A percentile compares a stretch with the other conserved stretches of the same genome.
phyloP scores from a whole-genome alignment of 2,888 invertebrate species.

The Rhagonycha fulva region DNA sequence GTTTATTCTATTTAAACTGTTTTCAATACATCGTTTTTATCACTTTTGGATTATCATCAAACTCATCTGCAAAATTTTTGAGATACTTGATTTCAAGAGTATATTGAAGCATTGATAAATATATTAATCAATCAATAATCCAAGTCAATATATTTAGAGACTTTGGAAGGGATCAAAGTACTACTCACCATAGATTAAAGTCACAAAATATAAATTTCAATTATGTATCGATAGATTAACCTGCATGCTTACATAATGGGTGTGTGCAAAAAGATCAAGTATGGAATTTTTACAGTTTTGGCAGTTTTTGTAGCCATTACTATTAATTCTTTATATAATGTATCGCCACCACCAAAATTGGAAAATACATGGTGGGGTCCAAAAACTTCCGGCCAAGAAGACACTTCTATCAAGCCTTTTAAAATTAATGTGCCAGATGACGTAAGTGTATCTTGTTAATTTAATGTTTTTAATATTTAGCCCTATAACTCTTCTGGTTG shows the following conservation, averaged over 20 bases:
- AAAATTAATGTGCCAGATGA: slow-evolving; percentile 62
- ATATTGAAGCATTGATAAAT: no score
- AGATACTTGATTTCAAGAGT: no score
- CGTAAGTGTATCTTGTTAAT: slow-evolving; percentile 50
- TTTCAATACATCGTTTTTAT: no score
- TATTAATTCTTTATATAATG: slow-evolving; percentile 15
- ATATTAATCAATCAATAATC: neutral
- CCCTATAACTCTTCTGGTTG: no score
- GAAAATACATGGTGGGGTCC: slow-evolving; percentile 63
- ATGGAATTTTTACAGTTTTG: neutral
- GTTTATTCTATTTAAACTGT: no score
- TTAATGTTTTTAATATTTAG: no score
- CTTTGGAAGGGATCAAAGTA: neutral
- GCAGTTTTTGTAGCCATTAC: slow-evolving; percentile 23
- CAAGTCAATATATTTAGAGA: neutral
- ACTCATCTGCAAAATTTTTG: no score
- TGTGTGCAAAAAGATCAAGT: slow-evolving; percentile 7
- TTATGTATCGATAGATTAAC: neutral
- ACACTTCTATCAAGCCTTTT: slow-evolving; percentile 60
- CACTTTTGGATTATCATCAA: no score
- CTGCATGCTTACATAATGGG: slow-evolving; percentile 11
- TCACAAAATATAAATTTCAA: neutral
- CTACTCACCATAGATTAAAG: neutral
- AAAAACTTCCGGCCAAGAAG: slow-evolving; percentile 55
- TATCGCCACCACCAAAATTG: slow-evolving; percentile 30